Evolutionary conservation across 1,140 invertebrate species (phyloP).

Genomic region (Cydia splendana): DNA sequence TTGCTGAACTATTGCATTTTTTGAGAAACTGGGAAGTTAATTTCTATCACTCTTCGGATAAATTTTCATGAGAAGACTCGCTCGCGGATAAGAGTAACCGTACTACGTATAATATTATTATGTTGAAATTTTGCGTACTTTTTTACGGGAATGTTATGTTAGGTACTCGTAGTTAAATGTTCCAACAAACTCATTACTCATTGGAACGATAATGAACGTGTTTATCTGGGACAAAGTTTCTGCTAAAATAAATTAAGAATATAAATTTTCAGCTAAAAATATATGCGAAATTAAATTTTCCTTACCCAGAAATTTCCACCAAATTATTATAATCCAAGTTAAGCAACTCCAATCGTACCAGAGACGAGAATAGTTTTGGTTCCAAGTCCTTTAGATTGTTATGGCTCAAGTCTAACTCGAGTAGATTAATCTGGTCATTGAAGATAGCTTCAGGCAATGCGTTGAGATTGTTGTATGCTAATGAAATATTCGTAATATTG

Average conservation of each 20-base stretch:
- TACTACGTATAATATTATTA: no score
- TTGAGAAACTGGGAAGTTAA: no score
- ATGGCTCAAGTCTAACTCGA: constrained; percentile 78
- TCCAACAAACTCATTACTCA: no score
- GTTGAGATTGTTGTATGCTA: constrained; percentile 80
- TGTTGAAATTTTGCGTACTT: no score
- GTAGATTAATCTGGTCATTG: constrained; percentile 80
- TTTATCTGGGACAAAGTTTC: background rate
- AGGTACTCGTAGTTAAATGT: no score
- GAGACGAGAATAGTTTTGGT: constrained; percentile 77
- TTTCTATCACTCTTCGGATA: no score
- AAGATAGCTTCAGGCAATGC: constrained; percentile 80
- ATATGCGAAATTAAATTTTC: constrained; percentile 37
- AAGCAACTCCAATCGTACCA: constrained; percentile 76
- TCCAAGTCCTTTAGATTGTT: constrained; percentile 80
- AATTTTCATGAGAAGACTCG: no score
- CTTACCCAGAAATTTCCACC: constrained; percentile 79
- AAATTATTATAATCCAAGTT: constrained; percentile 80
- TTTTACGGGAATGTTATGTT: no score
- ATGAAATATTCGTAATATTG: constrained; percentile 78
- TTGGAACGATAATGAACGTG: no score
- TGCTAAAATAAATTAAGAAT: constrained; percentile 18
- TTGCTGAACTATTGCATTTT: no score
- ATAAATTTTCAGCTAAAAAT: background rate
- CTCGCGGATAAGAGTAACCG: no score